Evolutionary conservation across 1,140 invertebrate genomes (phyloP).

Genomic region (Dendrolimus kikuchii): DNA sequence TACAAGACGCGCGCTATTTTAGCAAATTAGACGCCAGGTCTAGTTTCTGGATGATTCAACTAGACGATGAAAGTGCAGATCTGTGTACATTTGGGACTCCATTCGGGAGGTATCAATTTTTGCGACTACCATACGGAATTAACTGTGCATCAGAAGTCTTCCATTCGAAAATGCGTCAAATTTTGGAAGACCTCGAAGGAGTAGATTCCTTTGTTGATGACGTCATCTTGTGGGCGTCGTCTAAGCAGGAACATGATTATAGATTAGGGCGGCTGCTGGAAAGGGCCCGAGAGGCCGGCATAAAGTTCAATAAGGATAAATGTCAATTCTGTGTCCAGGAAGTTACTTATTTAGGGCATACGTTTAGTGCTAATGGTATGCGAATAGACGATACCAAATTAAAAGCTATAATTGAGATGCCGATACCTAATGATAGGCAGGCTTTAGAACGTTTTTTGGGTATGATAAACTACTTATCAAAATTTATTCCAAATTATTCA

Average conservation of each 20-base stretch:
- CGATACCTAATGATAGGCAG: constrained; percentile 32
- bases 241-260: constrained; percentile 1
- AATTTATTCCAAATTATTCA: constrained; percentile 33
- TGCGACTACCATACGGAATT: constrained; percentile 27
- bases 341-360: background rate
- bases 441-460: constrained; percentile 53
- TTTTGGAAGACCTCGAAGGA: constrained; percentile 4
- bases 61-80: constrained; percentile 20
- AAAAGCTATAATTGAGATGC: constrained; percentile 8
- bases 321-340: background rate
- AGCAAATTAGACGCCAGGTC: constrained; percentile 26
- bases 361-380: constrained; percentile 1
- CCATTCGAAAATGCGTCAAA: constrained; percentile 10
- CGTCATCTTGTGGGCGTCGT: constrained; percentile 2
- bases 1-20: constrained; percentile 17
- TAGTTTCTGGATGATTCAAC: constrained; percentile 20
- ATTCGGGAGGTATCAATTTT: constrained; percentile 31
- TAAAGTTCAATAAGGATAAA: constrained; percentile 3
- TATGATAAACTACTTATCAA: constrained; percentile 44
- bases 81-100: constrained; percentile 22
- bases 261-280: constrained; percentile 3
- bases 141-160: constrained; percentile 17
- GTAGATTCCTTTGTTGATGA: constrained; percentile 9
- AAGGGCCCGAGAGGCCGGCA: constrained; percentile 1
- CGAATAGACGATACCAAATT: constrained; percentile 2